Base-by-base conservation (phyloP, 2,797 vertebrate species). In the Phataginus tricuspis region DNA sequence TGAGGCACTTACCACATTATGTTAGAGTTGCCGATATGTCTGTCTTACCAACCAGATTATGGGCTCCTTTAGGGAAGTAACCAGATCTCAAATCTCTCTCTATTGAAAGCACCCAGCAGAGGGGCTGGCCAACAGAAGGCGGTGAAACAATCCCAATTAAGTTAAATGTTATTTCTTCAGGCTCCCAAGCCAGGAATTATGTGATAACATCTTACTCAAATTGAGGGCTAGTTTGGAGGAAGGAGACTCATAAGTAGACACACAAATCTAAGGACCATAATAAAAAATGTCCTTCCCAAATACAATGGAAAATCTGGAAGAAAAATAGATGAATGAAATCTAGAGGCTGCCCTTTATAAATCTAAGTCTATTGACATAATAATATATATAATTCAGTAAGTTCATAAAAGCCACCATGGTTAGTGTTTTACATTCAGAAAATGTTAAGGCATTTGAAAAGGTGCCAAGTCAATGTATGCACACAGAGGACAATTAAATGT, bases 91-190 rank as follows among this genome's bases (percentile, higher is more conserved):
- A 31, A 77, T 82, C 51, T 94, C 55, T 95, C 55, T 90, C 55
- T 66, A 29, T 7, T 57, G 69, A 64, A 91, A 91, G 59, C 31
- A 7, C 21, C 53, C 27, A 42, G 66, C 39, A 71, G 39, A 91
- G 51, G 5, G 21, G 45, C 57, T 69, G 63, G 45, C 53, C 57
- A 90, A 68, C 12, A 61, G 37, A 31, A 96, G 61, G 63, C 80
- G 31, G 71, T 78, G 64, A 59, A 91, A 80, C 19, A 77, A 85
- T 49, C 16, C 75, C 86, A 68, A 84, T 77, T 75, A 84, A 86
- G 37, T 72, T 86, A 86, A 88, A 64, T 18, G 51, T 23, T 90
- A 66, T 96, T 91, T 86, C 78, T 71, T 77, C 27, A 79, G 39
- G 49, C 21, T 92, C 29, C 51, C 8, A 25, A 90, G 39, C 27